Conservation (phyloP, 1,140 invertebrate species). For the Camponotus floridanus region DNA sequence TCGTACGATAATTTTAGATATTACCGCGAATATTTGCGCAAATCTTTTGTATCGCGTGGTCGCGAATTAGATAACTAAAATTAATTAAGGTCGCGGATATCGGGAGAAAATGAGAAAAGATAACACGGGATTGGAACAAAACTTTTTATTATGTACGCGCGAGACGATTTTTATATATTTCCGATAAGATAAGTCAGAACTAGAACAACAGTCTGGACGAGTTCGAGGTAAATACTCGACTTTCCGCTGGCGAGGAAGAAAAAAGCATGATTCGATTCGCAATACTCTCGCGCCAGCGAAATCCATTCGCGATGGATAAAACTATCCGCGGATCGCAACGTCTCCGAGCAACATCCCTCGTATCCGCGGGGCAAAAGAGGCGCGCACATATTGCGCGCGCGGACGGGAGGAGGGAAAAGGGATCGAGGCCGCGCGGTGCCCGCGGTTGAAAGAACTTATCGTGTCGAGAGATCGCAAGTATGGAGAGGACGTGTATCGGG, state of each 20-base stretch:
- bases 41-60: not conserved
- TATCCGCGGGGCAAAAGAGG: constrained; percentile 54
- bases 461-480: constrained; percentile 73
- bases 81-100: not conserved
- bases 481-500: constrained; percentile 64
- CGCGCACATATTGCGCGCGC: constrained; percentile 23
- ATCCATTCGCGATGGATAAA: constrained; percentile 70
- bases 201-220: constrained; percentile 4
- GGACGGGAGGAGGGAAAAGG: constrained; percentile 67
- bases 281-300: constrained; percentile 63
- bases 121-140: too few species aligned
- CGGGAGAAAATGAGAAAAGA: not conserved
- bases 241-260: constrained; percentile 20
- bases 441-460: constrained; percentile 74
- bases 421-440: constrained; percentile 59
- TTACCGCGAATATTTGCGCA: constrained; percentile 12
- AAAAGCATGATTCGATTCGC: constrained; percentile 61
- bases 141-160: not conserved
- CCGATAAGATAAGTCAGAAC: not conserved
- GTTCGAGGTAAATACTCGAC: constrained; percentile 15
- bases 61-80: constrained; percentile 1
- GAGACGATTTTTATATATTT: not conserved
- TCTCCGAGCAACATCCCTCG: constrained; percentile 69
- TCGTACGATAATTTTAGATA: not conserved
- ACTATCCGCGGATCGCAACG: constrained; percentile 68